Evolutionary conservation across 2,888 invertebrate genomes (phyloP).

Genomic region (Drosophila leonis): DNA sequence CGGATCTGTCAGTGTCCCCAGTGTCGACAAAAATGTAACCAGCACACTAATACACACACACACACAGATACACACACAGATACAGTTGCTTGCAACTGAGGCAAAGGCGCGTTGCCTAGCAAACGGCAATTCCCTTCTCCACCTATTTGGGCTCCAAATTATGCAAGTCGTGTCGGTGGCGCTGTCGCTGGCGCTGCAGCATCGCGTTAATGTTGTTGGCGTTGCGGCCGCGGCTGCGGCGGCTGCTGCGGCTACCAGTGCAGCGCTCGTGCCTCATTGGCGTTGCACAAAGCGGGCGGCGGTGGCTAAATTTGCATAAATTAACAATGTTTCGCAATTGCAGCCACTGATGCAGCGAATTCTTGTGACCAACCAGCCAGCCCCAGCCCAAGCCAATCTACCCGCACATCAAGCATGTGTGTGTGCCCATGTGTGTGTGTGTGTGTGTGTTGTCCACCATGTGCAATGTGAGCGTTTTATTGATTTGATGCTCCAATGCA

Average conservation of each 20-base stretch:
- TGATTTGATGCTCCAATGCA: slow-evolving; percentile 82
- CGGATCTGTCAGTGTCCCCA: slow-evolving; percentile 26
- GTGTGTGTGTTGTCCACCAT: slow-evolving; percentile 57
- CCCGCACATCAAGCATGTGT: slow-evolving; percentile 31
- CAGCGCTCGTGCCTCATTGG: slow-evolving; percentile 72
- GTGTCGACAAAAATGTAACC: slow-evolving; percentile 53
- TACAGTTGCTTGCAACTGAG: slow-evolving; percentile 66
- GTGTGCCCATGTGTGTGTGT: slow-evolving; percentile 30
- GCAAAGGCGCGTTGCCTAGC: slow-evolving; percentile 45
- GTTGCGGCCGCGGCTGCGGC: slow-evolving; percentile 62
- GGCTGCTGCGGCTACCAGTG: slow-evolving; percentile 48
- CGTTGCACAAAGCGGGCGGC: slow-evolving; percentile 76
- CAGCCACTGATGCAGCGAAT: slow-evolving; percentile 78
- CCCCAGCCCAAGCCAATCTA: background rate
- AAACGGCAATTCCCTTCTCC: background rate
- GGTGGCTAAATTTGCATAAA: slow-evolving; percentile 79
- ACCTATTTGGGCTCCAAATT: slow-evolving; percentile 40
- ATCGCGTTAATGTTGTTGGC: slow-evolving; percentile 74
- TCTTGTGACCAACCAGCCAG: slow-evolving; percentile 44
- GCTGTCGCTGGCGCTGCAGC: slow-evolving; percentile 42
- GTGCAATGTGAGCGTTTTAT: slow-evolving; percentile 77
- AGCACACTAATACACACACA: slow-evolving; percentile 14
- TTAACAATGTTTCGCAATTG: slow-evolving; percentile 79
- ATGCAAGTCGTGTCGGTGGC: slow-evolving; percentile 67
- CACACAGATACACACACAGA: background rate